Percentiles rank a stretch among this genome's conserved stretches.
These are phyloP conservation scores for Nomada ruficornis DNA, from an alignment of 2,888 invertebrate species.

Conservation along the genomic window DNA sequence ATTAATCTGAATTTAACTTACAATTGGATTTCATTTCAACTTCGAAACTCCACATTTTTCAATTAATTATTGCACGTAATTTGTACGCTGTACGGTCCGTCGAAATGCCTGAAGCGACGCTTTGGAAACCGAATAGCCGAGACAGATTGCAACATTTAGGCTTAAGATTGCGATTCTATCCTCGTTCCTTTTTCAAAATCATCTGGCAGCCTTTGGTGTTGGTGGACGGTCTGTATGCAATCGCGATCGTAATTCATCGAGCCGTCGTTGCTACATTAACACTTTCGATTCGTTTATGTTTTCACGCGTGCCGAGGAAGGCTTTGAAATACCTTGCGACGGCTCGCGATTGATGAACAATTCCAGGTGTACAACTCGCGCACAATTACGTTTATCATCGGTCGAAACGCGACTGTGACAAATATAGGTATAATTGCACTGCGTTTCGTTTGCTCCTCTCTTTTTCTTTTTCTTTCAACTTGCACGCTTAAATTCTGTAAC, in stretches of 20 bases:
- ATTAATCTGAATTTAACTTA: too few relatives aligned
- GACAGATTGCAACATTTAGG: background rate
- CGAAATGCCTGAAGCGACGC: background rate
- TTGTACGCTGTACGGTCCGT: too few relatives aligned
- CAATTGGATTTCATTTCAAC: too few relatives aligned
- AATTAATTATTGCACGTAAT: background rate
- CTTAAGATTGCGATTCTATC: background rate
- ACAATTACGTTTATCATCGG: conserved; percentile 28
- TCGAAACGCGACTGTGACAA: background rate
- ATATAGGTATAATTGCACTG: background rate
- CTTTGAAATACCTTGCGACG: conserved; percentile 16
- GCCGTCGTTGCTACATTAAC: background rate
- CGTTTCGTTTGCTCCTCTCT: background rate
- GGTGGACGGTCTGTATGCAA: background rate
- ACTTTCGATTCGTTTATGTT: background rate
- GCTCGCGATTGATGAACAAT: background rate
- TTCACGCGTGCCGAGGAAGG: background rate
- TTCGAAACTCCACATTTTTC: background rate
- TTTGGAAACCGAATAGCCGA: conserved; percentile 20
- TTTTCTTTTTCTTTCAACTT: too few relatives aligned
- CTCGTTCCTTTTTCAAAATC: background rate
- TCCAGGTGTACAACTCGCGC: conserved; percentile 9
- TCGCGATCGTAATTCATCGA: background rate
- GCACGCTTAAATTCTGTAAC: too few relatives aligned
- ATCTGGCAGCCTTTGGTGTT: conserved; percentile 3